Evolutionary conservation across 2,888 invertebrate genomes (phyloP), one percentile per base, ranked within the genome.

Genomic region (Marasmarcha lunaedactyla): DNA sequence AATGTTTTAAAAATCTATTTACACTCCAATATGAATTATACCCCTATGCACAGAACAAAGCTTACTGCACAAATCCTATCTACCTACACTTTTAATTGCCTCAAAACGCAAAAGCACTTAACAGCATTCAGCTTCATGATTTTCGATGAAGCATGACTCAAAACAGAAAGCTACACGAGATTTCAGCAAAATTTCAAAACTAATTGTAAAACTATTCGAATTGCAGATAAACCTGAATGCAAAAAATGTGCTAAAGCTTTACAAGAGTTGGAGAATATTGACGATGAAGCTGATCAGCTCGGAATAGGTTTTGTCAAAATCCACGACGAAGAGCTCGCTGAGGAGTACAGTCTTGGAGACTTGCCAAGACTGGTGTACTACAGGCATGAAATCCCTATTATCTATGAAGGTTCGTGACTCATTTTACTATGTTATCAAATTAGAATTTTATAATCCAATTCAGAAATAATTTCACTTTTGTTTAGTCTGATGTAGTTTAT

Each of bases 221-320:
- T 74, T 74, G 36, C 86, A 96, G 96, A 95, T 84, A 95, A 94
- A 71, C 93, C 93, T 41, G 94, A 94, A 72, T 95, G 95, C 85
- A 93, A 94, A 69, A 94, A 92, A 79, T 95, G 95, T 70, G 89
- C 93, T 44, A 95, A 93, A 77, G 95, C 94, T 41, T 86, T 95
- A 47, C 91, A 92, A 76, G 95, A 95, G 76, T 71, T 96, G 71
- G 95, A 96, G 76, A 95, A 95, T 79, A 95, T 96, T 64, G 95
- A 95, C 64, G 95, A 96, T 60, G 95, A 96, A 72, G 95, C 95
- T 26, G 95, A 95, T 76, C 94, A 95, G 70, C 86, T 96, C 49
- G 95, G 94, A 47, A 95, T 96, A 61, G 95, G 95, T 51, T 95
- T 96, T 71, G 95, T 96, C 47, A 96, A 96, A 81, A 95, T 96